Evolutionary conservation across 1,140 invertebrate genomes (phyloP).

Genomic region (Eumeta japonica): DNA sequence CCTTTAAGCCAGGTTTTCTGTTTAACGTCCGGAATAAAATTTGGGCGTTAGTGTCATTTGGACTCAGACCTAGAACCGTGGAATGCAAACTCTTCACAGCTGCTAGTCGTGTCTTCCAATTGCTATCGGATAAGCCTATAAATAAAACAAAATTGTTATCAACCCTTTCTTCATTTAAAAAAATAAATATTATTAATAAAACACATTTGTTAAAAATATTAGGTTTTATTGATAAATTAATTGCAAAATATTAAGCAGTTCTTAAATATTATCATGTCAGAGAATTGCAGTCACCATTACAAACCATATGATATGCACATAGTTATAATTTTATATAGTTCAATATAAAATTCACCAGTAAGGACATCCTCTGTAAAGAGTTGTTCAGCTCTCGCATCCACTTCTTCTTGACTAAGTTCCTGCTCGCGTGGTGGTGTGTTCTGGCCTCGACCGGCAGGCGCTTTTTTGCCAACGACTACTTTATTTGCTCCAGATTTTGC

Average conservation of each 20-base stretch:
- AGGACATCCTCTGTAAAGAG: constrained; percentile 27
- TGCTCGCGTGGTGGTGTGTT: constrained; percentile 33
- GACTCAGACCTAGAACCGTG: constrained; percentile 63
- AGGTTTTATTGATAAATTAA: too few relatives aligned
- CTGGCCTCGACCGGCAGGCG: constrained; percentile 12
- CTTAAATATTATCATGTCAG: too few relatives aligned
- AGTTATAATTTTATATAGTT: too few relatives aligned
- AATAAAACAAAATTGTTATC: constrained; percentile 23
- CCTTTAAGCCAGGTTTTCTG: constrained; percentile 88
- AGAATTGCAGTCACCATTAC: too few relatives aligned
- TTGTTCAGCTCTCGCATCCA: constrained; percentile 31
- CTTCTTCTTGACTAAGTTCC: constrained; percentile 35
- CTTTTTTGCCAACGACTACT: constrained; percentile 19
- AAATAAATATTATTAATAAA: too few relatives aligned
- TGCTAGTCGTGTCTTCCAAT: constrained; percentile 84
- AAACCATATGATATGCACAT: too few relatives aligned
- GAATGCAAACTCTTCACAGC: constrained; percentile 73
- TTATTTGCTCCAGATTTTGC: too few relatives aligned
- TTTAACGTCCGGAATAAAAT: constrained; percentile 71
- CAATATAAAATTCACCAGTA: constrained; percentile 16
- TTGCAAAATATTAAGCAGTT: too few relatives aligned
- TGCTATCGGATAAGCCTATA: constrained; percentile 70
- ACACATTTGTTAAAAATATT: too few relatives aligned
- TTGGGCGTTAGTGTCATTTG: constrained; percentile 70
- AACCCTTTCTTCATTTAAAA: too few relatives aligned